phyloP scores from a whole-genome alignment of 2,113 vertebrate species.

The Carassius auratus region DNA sequence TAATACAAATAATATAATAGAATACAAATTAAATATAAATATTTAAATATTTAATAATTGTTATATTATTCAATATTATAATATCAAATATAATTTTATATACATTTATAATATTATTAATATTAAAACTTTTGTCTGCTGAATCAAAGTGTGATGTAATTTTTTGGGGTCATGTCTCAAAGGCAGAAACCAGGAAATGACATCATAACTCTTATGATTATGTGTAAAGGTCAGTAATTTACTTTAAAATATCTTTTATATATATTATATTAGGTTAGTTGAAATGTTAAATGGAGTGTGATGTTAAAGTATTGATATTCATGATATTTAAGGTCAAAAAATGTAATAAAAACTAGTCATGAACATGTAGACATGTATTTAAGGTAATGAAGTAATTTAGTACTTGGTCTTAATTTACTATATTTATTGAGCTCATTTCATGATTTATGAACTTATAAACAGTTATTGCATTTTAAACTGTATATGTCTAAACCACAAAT shows the following conservation, averaged over 20 bases:
- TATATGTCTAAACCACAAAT: background rate
- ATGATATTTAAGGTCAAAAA: background rate
- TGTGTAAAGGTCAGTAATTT: background rate
- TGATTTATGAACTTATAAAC: background rate
- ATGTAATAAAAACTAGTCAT: too few relatives aligned
- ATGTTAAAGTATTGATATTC: background rate
- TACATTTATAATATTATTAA: background rate
- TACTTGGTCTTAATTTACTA: background rate
- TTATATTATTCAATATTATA: background rate
- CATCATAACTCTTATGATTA: background rate
- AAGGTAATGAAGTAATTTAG: background rate
- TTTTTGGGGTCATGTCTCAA: background rate
- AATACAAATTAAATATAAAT: too few relatives aligned
- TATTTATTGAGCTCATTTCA: background rate
- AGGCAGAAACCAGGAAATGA: background rate
- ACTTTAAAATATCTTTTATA: background rate
- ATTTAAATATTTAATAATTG: too few relatives aligned
- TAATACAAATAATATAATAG: too few relatives aligned
- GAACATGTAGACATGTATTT: too few relatives aligned
- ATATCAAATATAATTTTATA: background rate
- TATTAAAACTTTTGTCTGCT: background rate
- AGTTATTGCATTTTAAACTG: background rate
- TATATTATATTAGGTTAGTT: background rate
- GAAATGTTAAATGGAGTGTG: background rate
- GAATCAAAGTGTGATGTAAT: background rate